These are phyloP conservation scores for Chirona hameri DNA, from an alignment of 2,888 invertebrate species.

Conservation along the genomic window DNA sequence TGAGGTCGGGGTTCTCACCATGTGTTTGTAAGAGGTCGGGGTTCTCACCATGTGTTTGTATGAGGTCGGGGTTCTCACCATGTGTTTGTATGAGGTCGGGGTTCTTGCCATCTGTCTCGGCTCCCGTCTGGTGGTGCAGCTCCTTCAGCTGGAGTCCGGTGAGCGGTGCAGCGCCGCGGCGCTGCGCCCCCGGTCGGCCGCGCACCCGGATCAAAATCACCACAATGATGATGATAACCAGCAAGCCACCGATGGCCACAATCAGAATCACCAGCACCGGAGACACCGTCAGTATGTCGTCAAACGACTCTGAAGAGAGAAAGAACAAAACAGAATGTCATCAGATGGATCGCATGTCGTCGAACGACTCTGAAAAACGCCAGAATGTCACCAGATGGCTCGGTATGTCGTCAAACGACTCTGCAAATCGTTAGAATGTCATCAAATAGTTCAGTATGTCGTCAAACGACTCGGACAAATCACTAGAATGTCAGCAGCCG, in stretches of 20 bases:
- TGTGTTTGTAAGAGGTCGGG: neutral
- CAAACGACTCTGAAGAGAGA: neutral
- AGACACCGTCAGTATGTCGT: neutral
- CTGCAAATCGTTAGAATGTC: no score
- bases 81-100: conserved; percentile 2
- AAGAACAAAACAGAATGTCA: no score
- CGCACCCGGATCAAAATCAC: neutral
- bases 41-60: neutral
- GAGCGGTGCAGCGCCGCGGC: neutral
- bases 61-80: neutral
- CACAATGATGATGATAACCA: conserved; percentile 8
- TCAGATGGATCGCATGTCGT: no score
- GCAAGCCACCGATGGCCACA: conserved; percentile 12
- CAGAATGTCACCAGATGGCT: no score
- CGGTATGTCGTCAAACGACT: no score
- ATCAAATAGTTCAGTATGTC: no score
- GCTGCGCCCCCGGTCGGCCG: neutral
- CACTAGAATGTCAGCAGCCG: no score
- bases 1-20: neutral
- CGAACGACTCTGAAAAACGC: no score
- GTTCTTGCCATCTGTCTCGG: neutral
- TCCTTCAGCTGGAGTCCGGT: neutral
- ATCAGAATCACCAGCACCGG: conserved; percentile 22
- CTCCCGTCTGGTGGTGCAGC: neutral
- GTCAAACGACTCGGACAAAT: no score